Evolutionary conservation across 2,797 vertebrate species (phyloP), one percentile per base, ranked within the genome.

Genomic region (Trachurus trachurus): DNA sequence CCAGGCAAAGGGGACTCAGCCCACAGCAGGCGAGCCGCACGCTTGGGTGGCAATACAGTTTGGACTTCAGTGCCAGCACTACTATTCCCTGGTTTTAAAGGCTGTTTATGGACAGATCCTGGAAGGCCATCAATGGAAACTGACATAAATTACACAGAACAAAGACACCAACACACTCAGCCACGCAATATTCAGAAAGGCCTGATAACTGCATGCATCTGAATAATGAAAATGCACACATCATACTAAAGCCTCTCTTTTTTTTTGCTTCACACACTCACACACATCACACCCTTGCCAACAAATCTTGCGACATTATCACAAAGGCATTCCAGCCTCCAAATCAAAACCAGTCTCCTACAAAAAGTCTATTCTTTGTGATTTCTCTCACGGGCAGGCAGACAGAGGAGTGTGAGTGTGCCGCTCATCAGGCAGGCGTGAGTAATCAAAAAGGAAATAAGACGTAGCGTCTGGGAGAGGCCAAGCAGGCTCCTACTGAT

Each of bases 361-460:
- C 87, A 90, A 86, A 89, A 91, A 85, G 80, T 50, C 73, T 82
- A 86, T 82, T 91, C 79, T 89, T 89, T 87, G 83, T 66, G 57
- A 89, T 78, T 84, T 77, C 84, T 87, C 69, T 82, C 67, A 71
- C 19, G 19, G 78, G 69, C 82, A 87, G 80, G 75, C 82, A 76
- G 88, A 84, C 86, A 68, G 74, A 88, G 87, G 88, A 89, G 85
- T 87, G 74, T 21, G 83, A 88, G 92, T 82, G 83, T 87, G 89
- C 80, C 5, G 86, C 87, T 89, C 88, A 83, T 90, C 86, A 77
- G 77, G 83, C 88, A 80, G 87, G 83, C 85, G 80, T 93, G 93
- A 94, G 91, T 93, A 94, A 93, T 93, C 91, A 91, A 88, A 88
- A 80, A 90, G 90, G 89, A 92, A 92, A 92, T 80, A 88, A 89